phyloP scores from a whole-genome alignment of 1,140 invertebrate genomes.

The Cherax quadricarinatus region DNA sequence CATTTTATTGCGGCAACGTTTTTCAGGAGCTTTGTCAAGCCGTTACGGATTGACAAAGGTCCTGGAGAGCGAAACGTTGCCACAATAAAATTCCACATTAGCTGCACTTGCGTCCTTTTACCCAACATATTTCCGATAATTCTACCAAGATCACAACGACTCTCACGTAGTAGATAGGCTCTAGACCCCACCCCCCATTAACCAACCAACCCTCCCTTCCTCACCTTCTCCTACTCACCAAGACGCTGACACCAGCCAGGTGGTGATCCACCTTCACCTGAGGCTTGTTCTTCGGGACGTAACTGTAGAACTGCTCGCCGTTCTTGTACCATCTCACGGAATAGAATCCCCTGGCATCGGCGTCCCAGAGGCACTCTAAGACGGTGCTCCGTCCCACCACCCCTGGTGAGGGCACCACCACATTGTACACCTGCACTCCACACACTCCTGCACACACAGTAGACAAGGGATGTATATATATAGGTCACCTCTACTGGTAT shows the following conservation, averaged over 20 bases:
- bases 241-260: background rate
- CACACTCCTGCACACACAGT: background rate
- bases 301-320: slow-evolving; percentile 36
- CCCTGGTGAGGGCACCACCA: background rate
- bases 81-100: too few species aligned
- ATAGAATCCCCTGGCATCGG: background rate
- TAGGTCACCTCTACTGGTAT: too few species aligned
- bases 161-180: too few species aligned
- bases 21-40: too few species aligned
- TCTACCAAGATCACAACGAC: too few species aligned
- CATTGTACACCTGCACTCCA: background rate
- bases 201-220: background rate
- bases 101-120: too few species aligned
- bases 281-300: slow-evolving; percentile 12
- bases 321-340: slow-evolving; percentile 37
- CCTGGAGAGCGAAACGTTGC: too few species aligned
- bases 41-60: too few species aligned
- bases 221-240: background rate
- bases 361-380: slow-evolving; percentile 12
- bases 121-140: too few species aligned
- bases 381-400: background rate
- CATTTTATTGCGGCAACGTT: too few species aligned
- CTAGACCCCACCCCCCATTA: background rate
- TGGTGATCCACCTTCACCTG: slow-evolving; percentile 20
- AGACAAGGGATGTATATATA: background rate